phyloP scores from a whole-genome alignment of 2,113 vertebrate species.

The Myanophis thanlyinensis region DNA sequence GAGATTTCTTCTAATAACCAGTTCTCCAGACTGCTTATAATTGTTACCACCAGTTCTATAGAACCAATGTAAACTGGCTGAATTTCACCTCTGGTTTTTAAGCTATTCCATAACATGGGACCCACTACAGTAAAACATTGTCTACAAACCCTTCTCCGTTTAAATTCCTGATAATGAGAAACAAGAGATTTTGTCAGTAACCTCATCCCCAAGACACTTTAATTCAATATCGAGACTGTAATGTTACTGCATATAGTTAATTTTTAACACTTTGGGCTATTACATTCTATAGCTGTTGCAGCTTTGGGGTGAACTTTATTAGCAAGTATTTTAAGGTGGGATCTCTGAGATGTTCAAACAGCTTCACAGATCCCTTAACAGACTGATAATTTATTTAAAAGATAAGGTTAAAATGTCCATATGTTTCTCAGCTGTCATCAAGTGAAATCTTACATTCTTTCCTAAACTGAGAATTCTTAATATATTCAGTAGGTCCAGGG shows the following conservation, averaged over 20 bases:
- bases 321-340: not conserved
- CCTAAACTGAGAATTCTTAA: not conserved
- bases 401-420: not conserved
- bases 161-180: not conserved
- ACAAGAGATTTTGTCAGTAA: not conserved
- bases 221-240: not conserved
- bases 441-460: not conserved
- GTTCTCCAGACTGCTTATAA: no score
- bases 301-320: not conserved
- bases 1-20: no score
- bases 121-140: not conserved
- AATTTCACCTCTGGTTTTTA: no score
- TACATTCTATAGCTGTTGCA: not conserved
- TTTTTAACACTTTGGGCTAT: not conserved
- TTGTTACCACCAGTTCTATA: no score
- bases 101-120: not conserved
- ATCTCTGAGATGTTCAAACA: not conserved
- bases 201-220: not conserved
- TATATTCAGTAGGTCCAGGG: not conserved
- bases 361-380: not conserved
- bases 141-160: not conserved
- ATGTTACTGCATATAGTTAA: not conserved
- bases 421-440: not conserved
- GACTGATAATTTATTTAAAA: not conserved
- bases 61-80: no score